Conservation (phyloP, 2,888 invertebrate species). For the Ganaspis brasiliensis region DNA sequence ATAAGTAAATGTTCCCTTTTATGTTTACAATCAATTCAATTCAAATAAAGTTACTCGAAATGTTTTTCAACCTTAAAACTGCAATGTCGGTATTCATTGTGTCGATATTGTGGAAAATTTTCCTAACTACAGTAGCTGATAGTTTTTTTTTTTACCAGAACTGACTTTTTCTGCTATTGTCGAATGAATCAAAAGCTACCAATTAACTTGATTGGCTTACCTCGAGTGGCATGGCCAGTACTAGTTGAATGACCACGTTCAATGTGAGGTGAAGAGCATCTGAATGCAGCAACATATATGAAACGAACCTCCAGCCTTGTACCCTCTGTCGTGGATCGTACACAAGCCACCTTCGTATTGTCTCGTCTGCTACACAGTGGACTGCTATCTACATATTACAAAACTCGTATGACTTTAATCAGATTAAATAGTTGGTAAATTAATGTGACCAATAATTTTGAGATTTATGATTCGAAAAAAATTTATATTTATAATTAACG, state of each 20-base stretch:
- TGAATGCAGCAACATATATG: slow-evolving; percentile 91
- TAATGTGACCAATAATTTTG: no score
- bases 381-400: slow-evolving; percentile 72
- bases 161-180: slow-evolving; percentile 10
- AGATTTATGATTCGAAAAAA: no score
- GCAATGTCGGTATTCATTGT: neutral
- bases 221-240: slow-evolving; percentile 77
- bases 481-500: no score
- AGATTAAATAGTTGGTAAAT: no score
- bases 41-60: neutral
- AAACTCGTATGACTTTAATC: neutral
- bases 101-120: slow-evolving; percentile 16
- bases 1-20: slow-evolving; percentile 48
- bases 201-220: slow-evolving; percentile 69
- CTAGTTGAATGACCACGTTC: slow-evolving; percentile 88
- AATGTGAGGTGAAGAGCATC: slow-evolving; percentile 88
- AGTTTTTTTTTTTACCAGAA: neutral
- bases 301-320: slow-evolving; percentile 90
- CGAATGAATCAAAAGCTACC: slow-evolving; percentile 35
- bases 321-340: slow-evolving; percentile 85
- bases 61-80: slow-evolving; percentile 9
- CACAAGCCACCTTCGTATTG: slow-evolving; percentile 80
- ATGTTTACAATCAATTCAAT: neutral
- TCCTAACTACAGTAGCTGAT: neutral
- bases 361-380: slow-evolving; percentile 76